phyloP scores from a whole-genome alignment of 2,113 vertebrate genomes.

The Lepus americanus region DNA sequence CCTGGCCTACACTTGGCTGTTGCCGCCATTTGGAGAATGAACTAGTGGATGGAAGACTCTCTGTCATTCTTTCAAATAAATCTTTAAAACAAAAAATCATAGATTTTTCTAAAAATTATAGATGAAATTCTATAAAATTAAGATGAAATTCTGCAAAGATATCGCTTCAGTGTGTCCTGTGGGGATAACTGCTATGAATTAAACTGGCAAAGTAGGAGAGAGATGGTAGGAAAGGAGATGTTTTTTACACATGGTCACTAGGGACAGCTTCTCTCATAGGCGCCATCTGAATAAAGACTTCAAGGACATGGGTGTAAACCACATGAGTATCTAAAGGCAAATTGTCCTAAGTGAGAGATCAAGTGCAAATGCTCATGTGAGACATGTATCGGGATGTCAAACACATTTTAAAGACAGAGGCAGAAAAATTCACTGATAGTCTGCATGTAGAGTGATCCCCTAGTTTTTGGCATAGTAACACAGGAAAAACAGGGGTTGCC shows the following conservation, averaged over 20 bases:
- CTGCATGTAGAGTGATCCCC: neutral
- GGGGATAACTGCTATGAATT: neutral
- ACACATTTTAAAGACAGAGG: neutral
- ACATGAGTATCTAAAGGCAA: neutral
- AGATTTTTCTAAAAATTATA: neutral
- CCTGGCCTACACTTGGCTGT: too few species aligned
- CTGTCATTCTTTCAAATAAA: too few species aligned
- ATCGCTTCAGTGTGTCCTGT: neutral
- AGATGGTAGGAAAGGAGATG: rapidly evolving
- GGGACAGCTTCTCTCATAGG: neutral
- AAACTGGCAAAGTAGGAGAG: neutral
- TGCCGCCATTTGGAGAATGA: too few species aligned
- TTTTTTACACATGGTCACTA: neutral
- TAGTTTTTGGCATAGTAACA: neutral
- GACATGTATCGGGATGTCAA: neutral
- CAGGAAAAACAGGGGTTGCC: neutral
- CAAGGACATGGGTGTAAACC: neutral
- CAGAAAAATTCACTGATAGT: neutral
- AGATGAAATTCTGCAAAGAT: neutral
- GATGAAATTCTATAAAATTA: neutral
- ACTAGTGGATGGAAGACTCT: too few species aligned
- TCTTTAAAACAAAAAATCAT: too few species aligned
- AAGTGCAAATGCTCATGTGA: neutral
- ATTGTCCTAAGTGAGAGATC: neutral
- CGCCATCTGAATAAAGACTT: neutral